These are phyloP conservation scores for Pyrocephalus nanus DNA, from an alignment of 2,797 vertebrate genomes.

Conservation along the genomic window DNA sequence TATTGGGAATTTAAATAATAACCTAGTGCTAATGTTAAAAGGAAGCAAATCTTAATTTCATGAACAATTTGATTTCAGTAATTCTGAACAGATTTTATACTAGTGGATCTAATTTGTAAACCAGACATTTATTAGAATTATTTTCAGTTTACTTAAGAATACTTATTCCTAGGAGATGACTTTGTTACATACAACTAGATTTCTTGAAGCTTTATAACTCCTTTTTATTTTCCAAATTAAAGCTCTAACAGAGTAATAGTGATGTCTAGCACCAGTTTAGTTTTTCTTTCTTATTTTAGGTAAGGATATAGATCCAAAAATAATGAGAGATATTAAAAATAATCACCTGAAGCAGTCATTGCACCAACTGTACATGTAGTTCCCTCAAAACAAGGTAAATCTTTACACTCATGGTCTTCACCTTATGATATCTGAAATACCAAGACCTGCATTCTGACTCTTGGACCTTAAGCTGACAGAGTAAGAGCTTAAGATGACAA, in stretches of 20 bases:
- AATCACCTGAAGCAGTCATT: neutral
- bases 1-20: neutral
- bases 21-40: neutral
- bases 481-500: neutral
- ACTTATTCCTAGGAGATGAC: neutral
- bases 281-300: neutral
- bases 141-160: too few species aligned
- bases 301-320: neutral
- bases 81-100: neutral
- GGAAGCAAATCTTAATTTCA: neutral
- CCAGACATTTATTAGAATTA: neutral
- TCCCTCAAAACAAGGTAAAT: neutral
- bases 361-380: neutral
- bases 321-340: neutral
- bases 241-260: neutral
- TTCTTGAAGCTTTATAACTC: neutral
- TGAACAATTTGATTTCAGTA: neutral
- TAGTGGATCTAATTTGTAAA: neutral
- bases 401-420: neutral
- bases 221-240: neutral
- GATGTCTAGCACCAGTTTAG: neutral
- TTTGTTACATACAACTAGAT: neutral
- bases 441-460: neutral
- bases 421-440: neutral
- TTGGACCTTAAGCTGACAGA: neutral